These are phyloP conservation scores for Phrynocephalus forsythii DNA, from an alignment of 2,797 vertebrate species.

Conservation along the genomic window DNA sequence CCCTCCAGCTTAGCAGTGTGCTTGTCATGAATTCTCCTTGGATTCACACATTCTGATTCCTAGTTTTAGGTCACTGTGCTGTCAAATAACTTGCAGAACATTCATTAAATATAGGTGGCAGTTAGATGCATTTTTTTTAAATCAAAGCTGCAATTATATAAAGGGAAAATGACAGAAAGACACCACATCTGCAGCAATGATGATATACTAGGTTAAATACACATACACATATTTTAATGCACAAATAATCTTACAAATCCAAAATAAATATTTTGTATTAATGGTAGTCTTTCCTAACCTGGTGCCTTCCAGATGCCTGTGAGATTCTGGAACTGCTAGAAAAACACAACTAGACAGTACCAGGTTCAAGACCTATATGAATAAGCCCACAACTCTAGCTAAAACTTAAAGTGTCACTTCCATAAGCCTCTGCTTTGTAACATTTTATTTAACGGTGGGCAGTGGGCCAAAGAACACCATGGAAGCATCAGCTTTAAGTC, in stretches of 20 bases:
- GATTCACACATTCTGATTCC: not conserved
- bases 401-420: not conserved
- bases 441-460: not conserved
- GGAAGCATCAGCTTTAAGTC: constrained; percentile 46
- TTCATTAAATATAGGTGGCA: too few relatives aligned
- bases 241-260: too few relatives aligned
- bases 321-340: not conserved
- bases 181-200: too few relatives aligned
- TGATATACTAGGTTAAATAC: too few relatives aligned
- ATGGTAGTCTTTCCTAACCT: not conserved
- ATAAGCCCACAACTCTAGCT: not conserved
- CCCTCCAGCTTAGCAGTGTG: not conserved
- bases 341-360: not conserved
- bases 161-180: too few relatives aligned
- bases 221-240: too few relatives aligned
- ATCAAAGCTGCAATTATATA: too few relatives aligned
- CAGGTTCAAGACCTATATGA: not conserved
- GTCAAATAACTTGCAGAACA: too few relatives aligned
- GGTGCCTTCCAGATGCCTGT: not conserved
- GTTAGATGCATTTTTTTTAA: too few relatives aligned
- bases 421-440: constrained; percentile 24
- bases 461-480: constrained; percentile 15
- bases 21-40: not conserved
- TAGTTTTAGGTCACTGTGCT: not conserved
- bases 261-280: too few relatives aligned